phyloP scores from a whole-genome alignment of 1,140 invertebrate species.

The Lasioglossum baleicum region DNA sequence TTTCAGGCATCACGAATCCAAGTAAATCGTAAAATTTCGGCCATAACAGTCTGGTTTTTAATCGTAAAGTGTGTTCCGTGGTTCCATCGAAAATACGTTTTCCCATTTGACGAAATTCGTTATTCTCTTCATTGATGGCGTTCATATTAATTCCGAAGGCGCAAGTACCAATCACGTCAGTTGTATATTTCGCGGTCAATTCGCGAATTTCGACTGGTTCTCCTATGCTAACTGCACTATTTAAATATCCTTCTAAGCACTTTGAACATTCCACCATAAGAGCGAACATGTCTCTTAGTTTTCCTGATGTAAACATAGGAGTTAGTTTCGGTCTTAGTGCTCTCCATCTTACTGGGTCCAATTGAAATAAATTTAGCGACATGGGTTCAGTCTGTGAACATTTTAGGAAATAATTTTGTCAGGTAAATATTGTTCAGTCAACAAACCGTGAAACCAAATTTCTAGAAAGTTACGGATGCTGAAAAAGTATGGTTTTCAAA shows the following conservation, averaged over 20 bases:
- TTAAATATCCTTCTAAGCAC: conserved; percentile 65
- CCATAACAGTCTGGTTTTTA: not conserved
- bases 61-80: too few species aligned
- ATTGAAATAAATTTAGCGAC: conserved; percentile 45
- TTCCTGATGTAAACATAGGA: conserved; percentile 49
- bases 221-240: conserved; percentile 57
- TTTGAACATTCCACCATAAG: conserved; percentile 72
- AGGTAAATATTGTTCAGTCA: too few species aligned
- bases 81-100: too few species aligned
- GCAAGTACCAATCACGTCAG: conserved; percentile 80
- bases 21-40: not conserved
- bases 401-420: not conserved
- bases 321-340: conserved; percentile 34
- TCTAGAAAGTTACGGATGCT: too few species aligned
- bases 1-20: not conserved
- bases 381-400: conserved; percentile 49
- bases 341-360: conserved; percentile 64
- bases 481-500: too few species aligned
- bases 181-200: conserved; percentile 77
- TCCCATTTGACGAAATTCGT: too few species aligned
- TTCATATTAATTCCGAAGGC: conserved; percentile 71
- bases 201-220: conserved; percentile 78
- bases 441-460: too few species aligned
- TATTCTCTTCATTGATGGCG: too few species aligned
- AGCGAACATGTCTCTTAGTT: conserved; percentile 63